Conservation (phyloP, 2,797 vertebrate genomes). For the Liasis olivaceus region DNA sequence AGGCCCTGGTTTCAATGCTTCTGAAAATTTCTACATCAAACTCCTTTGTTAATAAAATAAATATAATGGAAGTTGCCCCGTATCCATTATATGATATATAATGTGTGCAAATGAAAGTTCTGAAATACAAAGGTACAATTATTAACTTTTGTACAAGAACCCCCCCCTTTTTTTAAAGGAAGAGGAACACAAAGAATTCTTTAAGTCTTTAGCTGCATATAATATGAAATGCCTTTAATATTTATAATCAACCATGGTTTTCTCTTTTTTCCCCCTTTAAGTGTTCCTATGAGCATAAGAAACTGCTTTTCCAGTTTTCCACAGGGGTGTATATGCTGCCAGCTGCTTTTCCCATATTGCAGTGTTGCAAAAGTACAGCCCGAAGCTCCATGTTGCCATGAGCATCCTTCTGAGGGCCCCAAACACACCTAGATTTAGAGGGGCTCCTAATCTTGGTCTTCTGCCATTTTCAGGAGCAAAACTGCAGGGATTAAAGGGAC, state of each 20-base stretch:
- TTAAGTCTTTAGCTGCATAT: neutral
- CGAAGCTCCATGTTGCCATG: neutral
- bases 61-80: neutral
- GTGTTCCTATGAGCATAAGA: neutral
- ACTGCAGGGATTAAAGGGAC: neutral
- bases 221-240: neutral
- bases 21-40: neutral
- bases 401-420: neutral
- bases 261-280: neutral
- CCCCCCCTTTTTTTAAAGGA: neutral
- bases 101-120: neutral
- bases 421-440: neutral
- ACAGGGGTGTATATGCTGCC: neutral
- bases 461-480: neutral
- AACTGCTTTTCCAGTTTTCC: neutral
- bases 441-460: neutral
- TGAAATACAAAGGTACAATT: neutral
- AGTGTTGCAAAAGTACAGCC: neutral
- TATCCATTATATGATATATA: neutral
- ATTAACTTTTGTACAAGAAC: neutral
- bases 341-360: neutral
- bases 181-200: neutral
- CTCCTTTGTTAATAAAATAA: neutral
- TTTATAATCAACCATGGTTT: neutral
- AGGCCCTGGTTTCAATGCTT: neutral